Conservation (phyloP, 2,797 vertebrate species). For the Smutsia gigantea region DNA sequence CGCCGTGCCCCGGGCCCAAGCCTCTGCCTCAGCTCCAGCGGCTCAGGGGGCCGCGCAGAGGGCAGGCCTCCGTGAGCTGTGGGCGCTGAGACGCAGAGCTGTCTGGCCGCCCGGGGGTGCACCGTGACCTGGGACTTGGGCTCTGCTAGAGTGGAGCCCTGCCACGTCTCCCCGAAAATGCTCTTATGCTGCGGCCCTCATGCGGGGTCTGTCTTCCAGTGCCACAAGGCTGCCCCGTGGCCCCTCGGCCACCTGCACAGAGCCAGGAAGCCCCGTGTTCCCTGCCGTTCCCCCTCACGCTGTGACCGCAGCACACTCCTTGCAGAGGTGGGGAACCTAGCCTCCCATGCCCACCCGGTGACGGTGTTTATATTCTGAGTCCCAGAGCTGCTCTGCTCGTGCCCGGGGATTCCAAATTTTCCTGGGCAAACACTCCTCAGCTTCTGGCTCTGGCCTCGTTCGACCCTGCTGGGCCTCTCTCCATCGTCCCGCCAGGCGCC, state of each 20-base stretch:
- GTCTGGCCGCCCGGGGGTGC: not conserved
- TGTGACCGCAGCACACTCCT: accelerated
- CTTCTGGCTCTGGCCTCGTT: not conserved
- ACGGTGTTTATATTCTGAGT: not conserved
- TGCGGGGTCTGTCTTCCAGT: not conserved
- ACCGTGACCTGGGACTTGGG: not conserved
- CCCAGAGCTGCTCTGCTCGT: not conserved
- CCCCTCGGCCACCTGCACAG: not conserved
- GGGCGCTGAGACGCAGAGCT: not conserved
- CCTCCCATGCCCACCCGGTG: not conserved
- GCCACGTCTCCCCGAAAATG: not conserved
- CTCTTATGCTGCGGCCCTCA: not conserved
- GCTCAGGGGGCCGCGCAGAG: not conserved
- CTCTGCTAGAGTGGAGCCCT: not conserved
- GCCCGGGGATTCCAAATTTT: not conserved
- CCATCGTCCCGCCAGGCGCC: not conserved
- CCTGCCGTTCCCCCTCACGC: not conserved
- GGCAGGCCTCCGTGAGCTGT: not conserved
- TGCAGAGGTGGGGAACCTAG: not conserved
- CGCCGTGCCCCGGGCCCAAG: no score
- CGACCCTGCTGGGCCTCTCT: not conserved
- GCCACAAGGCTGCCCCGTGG: not conserved
- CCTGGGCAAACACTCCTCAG: not conserved
- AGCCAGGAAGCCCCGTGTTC: not conserved
- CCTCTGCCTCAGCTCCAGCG: not conserved